These are phyloP conservation scores for Physocephala rufipes DNA, from an alignment of 2,888 invertebrate species.

Conservation along the genomic window DNA sequence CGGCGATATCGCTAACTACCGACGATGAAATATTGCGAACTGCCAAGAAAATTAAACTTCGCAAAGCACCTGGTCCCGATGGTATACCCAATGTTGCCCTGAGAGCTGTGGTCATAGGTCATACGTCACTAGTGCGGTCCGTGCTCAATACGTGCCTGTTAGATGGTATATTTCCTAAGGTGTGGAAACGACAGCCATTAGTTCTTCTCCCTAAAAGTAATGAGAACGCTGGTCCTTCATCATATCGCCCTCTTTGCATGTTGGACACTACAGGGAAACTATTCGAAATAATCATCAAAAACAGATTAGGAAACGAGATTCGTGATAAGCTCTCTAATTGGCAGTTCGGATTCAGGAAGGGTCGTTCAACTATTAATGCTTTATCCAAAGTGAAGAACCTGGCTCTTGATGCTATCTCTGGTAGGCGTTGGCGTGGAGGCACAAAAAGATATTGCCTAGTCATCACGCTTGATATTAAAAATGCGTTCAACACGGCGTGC, in stretches of 20 bases:
- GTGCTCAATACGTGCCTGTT: neutral
- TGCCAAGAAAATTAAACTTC: neutral
- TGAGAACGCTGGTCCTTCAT: too few relatives aligned
- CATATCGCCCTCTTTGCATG: too few relatives aligned
- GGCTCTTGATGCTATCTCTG: neutral
- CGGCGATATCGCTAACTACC: neutral
- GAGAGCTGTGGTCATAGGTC: neutral
- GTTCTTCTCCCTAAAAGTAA: neutral
- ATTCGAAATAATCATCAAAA: too few relatives aligned
- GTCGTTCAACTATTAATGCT: neutral
- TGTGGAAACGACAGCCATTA: neutral
- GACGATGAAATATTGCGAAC: neutral
- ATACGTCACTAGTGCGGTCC: neutral
- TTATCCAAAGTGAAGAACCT: neutral
- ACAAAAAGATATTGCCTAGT: slow-evolving; percentile 9
- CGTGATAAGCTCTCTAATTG: too few relatives aligned
- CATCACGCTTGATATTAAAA: slow-evolving; percentile 8
- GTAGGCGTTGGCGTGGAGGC: neutral
- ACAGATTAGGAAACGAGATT: too few relatives aligned
- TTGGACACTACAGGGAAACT: too few relatives aligned
- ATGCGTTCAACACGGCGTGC: slow-evolving; percentile 13
- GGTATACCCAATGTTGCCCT: neutral
- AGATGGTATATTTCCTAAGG: neutral
- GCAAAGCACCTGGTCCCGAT: neutral
- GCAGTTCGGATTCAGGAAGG: too few relatives aligned